A percentile compares a stretch with the other conserved stretches of the same genome.
Evolutionary conservation across 1,140 invertebrate species (phyloP).

Genomic region (Zophobas atratus): DNA sequence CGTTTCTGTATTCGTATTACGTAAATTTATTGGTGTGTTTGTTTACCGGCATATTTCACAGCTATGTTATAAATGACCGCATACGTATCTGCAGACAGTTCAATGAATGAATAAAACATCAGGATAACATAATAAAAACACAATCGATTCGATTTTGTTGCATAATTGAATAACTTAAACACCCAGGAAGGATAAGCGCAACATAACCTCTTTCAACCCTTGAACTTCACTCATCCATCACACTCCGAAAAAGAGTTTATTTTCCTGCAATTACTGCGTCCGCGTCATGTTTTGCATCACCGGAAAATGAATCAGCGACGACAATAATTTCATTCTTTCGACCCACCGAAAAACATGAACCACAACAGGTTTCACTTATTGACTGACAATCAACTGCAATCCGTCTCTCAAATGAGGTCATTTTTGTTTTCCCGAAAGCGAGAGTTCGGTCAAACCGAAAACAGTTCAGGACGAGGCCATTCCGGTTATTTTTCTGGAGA

Average conservation of each 20-base stretch:
- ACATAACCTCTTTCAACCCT: no score
- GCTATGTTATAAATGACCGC: slow-evolving; percentile 40
- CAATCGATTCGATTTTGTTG: slow-evolving; percentile 38
- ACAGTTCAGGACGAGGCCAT: not conserved
- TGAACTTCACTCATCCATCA: no score
- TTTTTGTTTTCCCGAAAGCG: not conserved
- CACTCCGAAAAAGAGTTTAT: no score
- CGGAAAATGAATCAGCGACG: no score
- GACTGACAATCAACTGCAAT: no score
- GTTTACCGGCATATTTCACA: slow-evolving; percentile 40
- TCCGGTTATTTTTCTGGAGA: not conserved
- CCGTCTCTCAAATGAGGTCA: no score
- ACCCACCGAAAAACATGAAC: not conserved
- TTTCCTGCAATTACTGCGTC: no score
- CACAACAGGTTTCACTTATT: not conserved
- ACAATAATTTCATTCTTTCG: no score
- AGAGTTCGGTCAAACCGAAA: not conserved
- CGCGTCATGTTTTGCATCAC: no score
- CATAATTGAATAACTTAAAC: slow-evolving; percentile 41
- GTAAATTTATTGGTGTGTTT: slow-evolving; percentile 40
- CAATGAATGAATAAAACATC: slow-evolving; percentile 39
- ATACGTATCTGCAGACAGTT: slow-evolving; percentile 36
- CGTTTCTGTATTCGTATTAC: slow-evolving; percentile 32
- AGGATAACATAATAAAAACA: slow-evolving; percentile 35
- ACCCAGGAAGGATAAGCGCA: not conserved